Percentiles rank a stretch among this genome's conserved stretches.
Conservation (phyloP, 2,888 invertebrate genomes). For the Patella caerulea region DNA sequence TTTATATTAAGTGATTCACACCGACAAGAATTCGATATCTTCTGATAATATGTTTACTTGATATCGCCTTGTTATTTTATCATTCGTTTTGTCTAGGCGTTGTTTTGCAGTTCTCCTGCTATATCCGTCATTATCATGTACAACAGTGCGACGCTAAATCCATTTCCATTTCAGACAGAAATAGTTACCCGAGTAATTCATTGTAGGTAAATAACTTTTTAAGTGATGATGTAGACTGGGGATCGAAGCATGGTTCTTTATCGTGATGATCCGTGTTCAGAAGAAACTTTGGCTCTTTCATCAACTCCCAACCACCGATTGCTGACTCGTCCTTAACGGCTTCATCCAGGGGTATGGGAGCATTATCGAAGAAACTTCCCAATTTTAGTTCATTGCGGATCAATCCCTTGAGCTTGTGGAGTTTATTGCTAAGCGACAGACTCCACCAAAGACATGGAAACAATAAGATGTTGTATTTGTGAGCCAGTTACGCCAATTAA, state of each 20-base stretch:
- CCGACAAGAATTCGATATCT: too few relatives aligned
- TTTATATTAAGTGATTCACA: too few relatives aligned
- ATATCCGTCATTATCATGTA: too few relatives aligned
- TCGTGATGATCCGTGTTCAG: not conserved
- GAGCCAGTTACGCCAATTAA: not conserved
- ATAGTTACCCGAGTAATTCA: too few relatives aligned
- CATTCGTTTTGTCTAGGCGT: too few relatives aligned
- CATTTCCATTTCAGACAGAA: too few relatives aligned
- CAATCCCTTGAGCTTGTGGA: not conserved
- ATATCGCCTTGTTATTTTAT: too few relatives aligned
- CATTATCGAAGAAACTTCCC: not conserved
- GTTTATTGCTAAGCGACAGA: not conserved
- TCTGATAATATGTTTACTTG: too few relatives aligned
- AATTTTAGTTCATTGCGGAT: not conserved
- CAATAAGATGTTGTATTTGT: not conserved
- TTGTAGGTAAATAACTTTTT: too few relatives aligned
- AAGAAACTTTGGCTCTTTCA: not conserved
- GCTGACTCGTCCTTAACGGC: not conserved
- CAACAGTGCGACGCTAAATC: too few relatives aligned
- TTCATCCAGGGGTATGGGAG: not conserved
- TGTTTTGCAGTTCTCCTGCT: too few relatives aligned
- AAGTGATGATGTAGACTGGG: too few relatives aligned
- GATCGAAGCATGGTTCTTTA: not conserved
- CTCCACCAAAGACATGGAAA: constrained; percentile 1
- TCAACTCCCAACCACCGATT: not conserved